Percentiles rank a stretch among this genome's conserved stretches.
phyloP scores from a whole-genome alignment of 1,140 invertebrate genomes.

The Drosophila athabasca region DNA sequence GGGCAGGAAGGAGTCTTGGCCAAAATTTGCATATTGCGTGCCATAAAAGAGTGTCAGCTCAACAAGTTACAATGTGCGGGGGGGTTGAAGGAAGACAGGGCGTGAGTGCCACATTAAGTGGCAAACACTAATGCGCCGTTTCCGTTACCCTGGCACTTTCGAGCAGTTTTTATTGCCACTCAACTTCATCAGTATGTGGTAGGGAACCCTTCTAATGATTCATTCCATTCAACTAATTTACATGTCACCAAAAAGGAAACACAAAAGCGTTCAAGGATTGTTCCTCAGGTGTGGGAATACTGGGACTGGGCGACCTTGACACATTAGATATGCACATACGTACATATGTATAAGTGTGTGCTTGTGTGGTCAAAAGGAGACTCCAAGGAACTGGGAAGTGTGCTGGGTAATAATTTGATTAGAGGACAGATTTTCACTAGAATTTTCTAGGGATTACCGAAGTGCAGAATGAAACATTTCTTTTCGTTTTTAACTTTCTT shows the following conservation, averaged over 20 bases:
- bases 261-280: constrained; percentile 12
- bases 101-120: constrained; percentile 64
- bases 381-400: not conserved
- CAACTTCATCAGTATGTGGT: constrained; percentile 12
- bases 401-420: not conserved
- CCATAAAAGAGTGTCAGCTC: constrained; percentile 55
- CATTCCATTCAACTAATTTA: constrained; percentile 54
- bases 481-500: too few species aligned
- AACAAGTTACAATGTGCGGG: constrained; percentile 55
- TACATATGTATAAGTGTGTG: too few species aligned
- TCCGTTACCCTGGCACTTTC: constrained; percentile 76
- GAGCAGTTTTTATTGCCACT: constrained; percentile 64
- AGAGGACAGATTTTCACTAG: not conserved
- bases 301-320: constrained; percentile 48
- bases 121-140: constrained; percentile 76
- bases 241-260: constrained; percentile 41
- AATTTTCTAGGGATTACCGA: not conserved
- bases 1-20: constrained; percentile 18
- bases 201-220: constrained; percentile 34
- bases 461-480: too few species aligned
- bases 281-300: constrained; percentile 38
- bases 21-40: constrained; percentile 81
- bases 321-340: constrained; percentile 11
- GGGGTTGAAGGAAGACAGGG: constrained; percentile 16
- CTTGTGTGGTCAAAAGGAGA: constrained; percentile 5